Conservation (phyloP, 2,797 vertebrate genomes). For the Margarornis squamiger region DNA sequence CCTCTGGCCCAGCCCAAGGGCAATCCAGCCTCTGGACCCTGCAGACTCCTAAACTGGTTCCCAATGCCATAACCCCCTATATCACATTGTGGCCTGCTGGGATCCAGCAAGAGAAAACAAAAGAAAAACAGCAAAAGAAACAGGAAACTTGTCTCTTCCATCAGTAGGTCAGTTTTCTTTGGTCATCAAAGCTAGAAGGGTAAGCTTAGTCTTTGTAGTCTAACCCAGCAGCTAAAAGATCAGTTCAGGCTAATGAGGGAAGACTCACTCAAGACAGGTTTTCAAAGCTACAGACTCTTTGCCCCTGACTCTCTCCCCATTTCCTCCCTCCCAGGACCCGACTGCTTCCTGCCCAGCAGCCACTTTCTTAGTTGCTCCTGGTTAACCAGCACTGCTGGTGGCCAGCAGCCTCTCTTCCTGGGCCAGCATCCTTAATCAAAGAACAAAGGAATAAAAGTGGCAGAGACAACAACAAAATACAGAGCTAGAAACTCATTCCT, state of each 20-base stretch:
- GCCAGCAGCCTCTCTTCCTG: neutral
- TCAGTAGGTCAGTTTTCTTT: neutral
- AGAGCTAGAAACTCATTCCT: neutral
- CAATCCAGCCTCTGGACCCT: neutral
- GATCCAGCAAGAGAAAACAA: neutral
- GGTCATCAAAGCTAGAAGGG: neutral
- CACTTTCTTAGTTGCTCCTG: neutral
- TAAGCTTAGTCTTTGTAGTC: neutral
- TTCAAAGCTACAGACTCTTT: neutral
- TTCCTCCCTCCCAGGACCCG: neutral
- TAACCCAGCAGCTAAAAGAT: neutral
- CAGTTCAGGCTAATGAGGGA: neutral
- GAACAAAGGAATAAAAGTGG: neutral
- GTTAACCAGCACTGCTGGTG: neutral
- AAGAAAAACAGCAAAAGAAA: neutral
- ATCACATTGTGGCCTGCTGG: neutral
- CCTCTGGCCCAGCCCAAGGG: neutral
- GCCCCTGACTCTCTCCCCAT: neutral
- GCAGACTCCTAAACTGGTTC: neutral
- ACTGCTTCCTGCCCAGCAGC: neutral
- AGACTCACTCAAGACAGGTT: neutral
- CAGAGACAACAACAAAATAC: neutral
- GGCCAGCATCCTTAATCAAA: neutral
- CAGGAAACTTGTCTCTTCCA: neutral
- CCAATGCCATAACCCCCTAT: neutral